Evolutionary conservation across 2,888 invertebrate species (phyloP), one percentile per base, ranked within the genome.

Genomic region (Cyclophora albipunctata): DNA sequence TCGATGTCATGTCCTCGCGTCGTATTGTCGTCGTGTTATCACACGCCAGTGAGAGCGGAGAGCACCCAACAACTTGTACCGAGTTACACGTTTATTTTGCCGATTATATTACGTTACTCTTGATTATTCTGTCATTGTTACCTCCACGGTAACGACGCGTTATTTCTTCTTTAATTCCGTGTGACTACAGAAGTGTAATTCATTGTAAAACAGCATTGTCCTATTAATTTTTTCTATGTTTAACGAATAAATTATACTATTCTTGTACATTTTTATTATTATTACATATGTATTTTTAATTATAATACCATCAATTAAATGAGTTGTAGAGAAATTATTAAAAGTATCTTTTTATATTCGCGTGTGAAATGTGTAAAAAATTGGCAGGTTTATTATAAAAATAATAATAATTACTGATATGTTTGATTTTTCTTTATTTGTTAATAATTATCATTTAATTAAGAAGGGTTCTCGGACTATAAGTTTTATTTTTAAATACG

Each of bases 401-500:
- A 37, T 37, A 37, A 37, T 5, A 37, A 37, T 37, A 37, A 37
- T 20, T 20, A 20, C 20, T 20, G 5, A 37, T 37, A 37, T 5
- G 37, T 37, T 37, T 37, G 37, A 37, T 37, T 37, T 37, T 37
- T 5, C 5, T 37, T 37, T 45, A 46, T 60, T 53, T 59, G 57
- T 59, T 60, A 51, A 53, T 54, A 55, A 54, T 50, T 59, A 56
- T 60, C 55, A 58, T 52, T 62, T 60, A 48, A 49, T 53, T 54
- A 52, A 34, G 47, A 48, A 50, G 37, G 4, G 5, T 52, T 57
- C 52, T 60, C 50, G 58, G 53, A 62, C 57, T 55, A 59, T 69
- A 63, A 69, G 63, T 67, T 67, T 71, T 68, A 70, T 73, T 73
- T 73, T 71, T 64, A 62, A 66, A 63, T 57, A 68, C 63, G 62